A percentile compares a stretch with the other conserved stretches of the same genome.
Evolutionary conservation across 2,888 invertebrate species (phyloP).

Genomic region (Candidula unifasciata): DNA sequence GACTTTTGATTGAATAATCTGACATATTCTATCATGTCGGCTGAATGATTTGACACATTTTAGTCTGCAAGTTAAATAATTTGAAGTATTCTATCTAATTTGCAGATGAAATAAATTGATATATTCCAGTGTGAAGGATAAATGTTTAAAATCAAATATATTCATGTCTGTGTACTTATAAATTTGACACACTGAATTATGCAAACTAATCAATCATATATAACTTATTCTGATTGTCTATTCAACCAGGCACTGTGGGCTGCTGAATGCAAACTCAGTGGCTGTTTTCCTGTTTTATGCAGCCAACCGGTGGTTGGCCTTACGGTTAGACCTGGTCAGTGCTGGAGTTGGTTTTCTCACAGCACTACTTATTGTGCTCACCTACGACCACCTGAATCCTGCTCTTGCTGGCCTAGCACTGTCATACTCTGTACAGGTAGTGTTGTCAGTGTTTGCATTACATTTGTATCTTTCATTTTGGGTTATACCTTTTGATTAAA

Average conservation of each 20-base stretch:
- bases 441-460: neutral
- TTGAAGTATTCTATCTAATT: no score
- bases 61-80: no score
- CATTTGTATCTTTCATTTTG: no score
- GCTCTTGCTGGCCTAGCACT: constrained; percentile 83
- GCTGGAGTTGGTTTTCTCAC: constrained; percentile 61
- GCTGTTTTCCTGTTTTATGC: constrained; percentile 80
- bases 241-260: constrained; percentile 78
- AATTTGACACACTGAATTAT: no score
- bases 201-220: neutral
- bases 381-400: constrained; percentile 74
- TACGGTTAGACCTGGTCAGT: constrained; percentile 78
- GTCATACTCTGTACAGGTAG: constrained; percentile 81
- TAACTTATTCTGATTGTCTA: neutral
- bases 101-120: no score
- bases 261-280: constrained; percentile 80
- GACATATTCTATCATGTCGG: no score
- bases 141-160: no score
- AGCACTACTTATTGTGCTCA: constrained; percentile 64
- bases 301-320: constrained; percentile 80
- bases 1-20: no score
- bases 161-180: no score
- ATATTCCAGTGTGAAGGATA: no score
- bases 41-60: no score
- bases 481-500: no score